phyloP scores from a whole-genome alignment of 2,113 vertebrate species.

The Leucoraja erinaceus region DNA sequence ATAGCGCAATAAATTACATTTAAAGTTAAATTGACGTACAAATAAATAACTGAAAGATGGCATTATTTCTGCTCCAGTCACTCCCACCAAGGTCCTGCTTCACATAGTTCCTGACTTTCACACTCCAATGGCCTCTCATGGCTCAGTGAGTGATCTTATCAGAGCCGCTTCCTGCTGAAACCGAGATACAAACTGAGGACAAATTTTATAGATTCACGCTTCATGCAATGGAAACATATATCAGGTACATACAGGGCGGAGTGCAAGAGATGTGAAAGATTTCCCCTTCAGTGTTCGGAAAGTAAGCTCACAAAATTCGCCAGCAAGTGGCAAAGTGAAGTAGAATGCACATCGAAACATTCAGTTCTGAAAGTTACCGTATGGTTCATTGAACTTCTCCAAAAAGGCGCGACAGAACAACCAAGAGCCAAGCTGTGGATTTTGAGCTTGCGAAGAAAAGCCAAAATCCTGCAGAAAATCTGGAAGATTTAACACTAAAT shows the following conservation, averaged over 20 bases:
- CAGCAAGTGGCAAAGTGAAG: neutral
- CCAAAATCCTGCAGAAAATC: neutral
- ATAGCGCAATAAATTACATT: neutral
- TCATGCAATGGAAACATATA: neutral
- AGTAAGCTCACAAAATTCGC: neutral
- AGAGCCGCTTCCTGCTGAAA: slow-evolving; percentile 1
- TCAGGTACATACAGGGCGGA: too few species aligned
- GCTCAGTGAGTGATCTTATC: slow-evolving; percentile 5
- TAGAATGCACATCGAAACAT: neutral
- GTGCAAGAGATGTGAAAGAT: neutral
- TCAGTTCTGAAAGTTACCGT: neutral
- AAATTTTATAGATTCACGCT: neutral
- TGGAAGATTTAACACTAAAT: neutral
- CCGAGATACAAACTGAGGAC: neutral
- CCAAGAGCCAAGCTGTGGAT: neutral
- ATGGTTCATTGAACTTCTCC: neutral
- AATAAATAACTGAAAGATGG: neutral
- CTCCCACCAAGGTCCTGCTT: neutral
- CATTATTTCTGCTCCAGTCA: neutral
- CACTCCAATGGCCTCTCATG: neutral
- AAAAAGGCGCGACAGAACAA: neutral
- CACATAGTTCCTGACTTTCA: neutral
- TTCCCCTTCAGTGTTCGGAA: neutral
- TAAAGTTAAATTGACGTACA: neutral
- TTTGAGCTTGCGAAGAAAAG: neutral